Evolutionary conservation across 2,797 vertebrate genomes (phyloP), one percentile per base, ranked within the genome.

Genomic region (Danionella dracula): DNA sequence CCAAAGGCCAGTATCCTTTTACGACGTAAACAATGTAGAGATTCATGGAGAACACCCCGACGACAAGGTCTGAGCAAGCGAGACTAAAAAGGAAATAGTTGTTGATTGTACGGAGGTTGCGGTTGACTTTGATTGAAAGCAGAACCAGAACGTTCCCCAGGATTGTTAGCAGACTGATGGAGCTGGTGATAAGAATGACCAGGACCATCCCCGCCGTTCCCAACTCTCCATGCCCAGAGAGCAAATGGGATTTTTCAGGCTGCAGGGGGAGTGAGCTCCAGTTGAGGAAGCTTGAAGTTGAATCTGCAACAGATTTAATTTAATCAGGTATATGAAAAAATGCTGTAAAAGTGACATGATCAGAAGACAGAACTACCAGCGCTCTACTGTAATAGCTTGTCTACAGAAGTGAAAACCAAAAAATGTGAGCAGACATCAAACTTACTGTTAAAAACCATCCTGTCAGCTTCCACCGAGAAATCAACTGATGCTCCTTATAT

Each of bases 31-130:
- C 76, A 0, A 88, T 80, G 82, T 92, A 92, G 32, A 96, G 81
- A 81, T 95, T 96, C 90, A 97, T 91, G 78, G 92, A 93, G 72
- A 97, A 78, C 2, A 90, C 83, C 1, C 93, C 93, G 0, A 93
- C 80, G 54, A 93, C 80, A 62, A 97, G 89, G 48, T 96, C 95
- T 0, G 94, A 92, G 0, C 82, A 93, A 0, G 93, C 94, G 81
- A 97, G 80, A 82, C 93, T 97, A 84, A 95, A 84, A 76, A 95
- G 89, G 79, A 97, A 94, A 82, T 94, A 94, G 83, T 95, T 97
- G 87, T 94, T 94, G 78, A 95, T 79, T 0, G 91, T 96, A 65
- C 89, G 90, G 68, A 97, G 86, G 60, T 85, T 92, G 8, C 89
- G 90, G 87, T 97, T 96, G 45, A 95, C 90, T 63, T 88, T 92